Base-by-base conservation (phyloP, 35 echinoderm and acorn worm genomes). In the Eucidaris tribuloides region DNA sequence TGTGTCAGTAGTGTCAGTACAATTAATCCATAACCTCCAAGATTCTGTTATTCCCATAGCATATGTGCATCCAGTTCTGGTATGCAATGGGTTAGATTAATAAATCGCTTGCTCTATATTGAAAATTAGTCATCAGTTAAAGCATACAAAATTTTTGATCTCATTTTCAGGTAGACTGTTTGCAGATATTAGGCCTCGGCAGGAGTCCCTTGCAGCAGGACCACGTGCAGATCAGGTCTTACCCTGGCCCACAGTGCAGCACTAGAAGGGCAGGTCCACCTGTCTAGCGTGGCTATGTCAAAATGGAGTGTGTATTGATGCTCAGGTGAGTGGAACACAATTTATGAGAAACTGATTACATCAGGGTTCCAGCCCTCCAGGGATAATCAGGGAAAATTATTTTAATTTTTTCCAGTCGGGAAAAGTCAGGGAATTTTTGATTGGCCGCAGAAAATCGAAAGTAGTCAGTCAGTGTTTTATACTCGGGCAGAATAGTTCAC, bases 241-340 rank as follows among this genome's bases (percentile, higher is more conserved):
- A 74, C 68, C 24, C 68, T 74, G 37, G 68, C 68, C 30, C 68
- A 74, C 44, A 40, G 38, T n/a, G 68, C 68, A 2, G 68, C 68
- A 7, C 37, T 74, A 41, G 68, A 74, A 25, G 68, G 68, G 37
- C 68, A 74, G 15, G 20, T n/a, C 40, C 11, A 22, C 68, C 1
- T 74, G 68, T 40, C 68, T 74, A 22, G 17, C 68, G 5, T 74
- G 68, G 68, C 35, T 74, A 7, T 43, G 27, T 44, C 2, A 43
- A 23, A 74, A 74, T 44, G 41, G 36, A 17, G 14, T 74, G 28
- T 17, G 14, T 23, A 44, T 74, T n/a, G 37, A 74, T 44, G 68
- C 68, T 14, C 33, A 44, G 68, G 68, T 74, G 48, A 52, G 48
- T n/a, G n/a, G n/a, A n/a, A n/a, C n/a, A n/a, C n/a, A n/a, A n/a